Base-by-base conservation (phyloP, 2,888 invertebrate genomes). In the Empis stercorea region DNA sequence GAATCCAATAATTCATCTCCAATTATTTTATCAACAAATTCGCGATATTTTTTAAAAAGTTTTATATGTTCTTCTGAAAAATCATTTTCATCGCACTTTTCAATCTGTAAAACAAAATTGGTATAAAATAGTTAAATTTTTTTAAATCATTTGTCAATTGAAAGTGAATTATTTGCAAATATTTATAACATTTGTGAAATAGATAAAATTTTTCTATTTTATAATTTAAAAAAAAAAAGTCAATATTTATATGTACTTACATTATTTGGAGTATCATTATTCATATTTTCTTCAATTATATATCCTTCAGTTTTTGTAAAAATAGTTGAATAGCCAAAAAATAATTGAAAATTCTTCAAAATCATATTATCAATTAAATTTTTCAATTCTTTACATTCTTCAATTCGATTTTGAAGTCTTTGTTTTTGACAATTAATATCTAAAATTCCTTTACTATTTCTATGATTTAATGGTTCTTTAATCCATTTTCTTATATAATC, bases 391-490 rank as follows among this genome's bases (percentile, higher is more conserved):
- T 59, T 58, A 45, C 65, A 66, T 30, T 62, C 60, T 14, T 59
- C 46, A 3, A 61, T 46, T 1, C 65, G 63, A 10, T 54, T 51
- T 2, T 59, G 57, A 17, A 65, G 51, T 6, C 61, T 60, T n/a
- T 61, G 61, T 46, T 60, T 57, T 46, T 65, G 66, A 32, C 64
- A 58, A 6, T 57, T 57, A 47, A 66, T 50, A 40, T 66, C 65
- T 16, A 68, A 52, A 15, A 63, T 49, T 51, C 61, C 63, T 30
- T 61, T 60, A 0, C 62, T 61, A 59, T 80, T 84, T n/a, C 93
- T 72, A 60, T 82, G 79, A 62, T 86, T 84, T 36, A 94, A 68
- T 1, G 92, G 87, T 40, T 73, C 64, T 51, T 76, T 73, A 10
- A 82, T 81, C 88, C 92, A 93, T 0, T 71, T 71, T 1, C 75